Conservation (phyloP, 2,113 vertebrate species). For the Rhinolophus sinicus region DNA sequence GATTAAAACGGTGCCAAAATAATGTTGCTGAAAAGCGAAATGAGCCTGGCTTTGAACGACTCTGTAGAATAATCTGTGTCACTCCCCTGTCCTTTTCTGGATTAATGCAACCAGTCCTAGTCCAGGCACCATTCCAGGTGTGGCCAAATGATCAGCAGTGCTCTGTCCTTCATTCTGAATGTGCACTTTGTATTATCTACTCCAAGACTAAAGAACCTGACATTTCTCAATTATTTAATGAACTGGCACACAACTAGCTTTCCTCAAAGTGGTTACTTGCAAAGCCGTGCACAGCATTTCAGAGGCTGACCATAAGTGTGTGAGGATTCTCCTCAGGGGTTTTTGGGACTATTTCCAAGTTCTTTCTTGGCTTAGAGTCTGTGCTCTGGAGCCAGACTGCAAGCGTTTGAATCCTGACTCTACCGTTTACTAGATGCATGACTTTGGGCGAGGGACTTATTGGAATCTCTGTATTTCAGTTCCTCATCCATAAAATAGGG, state of each 20-base stretch:
- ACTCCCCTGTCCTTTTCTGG: not conserved
- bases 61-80: not conserved
- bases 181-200: not conserved
- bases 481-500: not conserved
- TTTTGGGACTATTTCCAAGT: not conserved
- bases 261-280: not conserved
- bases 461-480: not conserved
- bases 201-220: not conserved
- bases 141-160: too few relatives aligned
- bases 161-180: not conserved
- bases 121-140: not conserved
- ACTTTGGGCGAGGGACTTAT: not conserved
- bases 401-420: not conserved
- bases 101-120: not conserved
- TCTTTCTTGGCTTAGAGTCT: not conserved
- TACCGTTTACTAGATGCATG: not conserved
- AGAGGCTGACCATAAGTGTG: not conserved
- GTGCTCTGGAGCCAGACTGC: not conserved
- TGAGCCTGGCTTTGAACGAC: not conserved
- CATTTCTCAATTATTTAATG: not conserved
- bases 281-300: not conserved
- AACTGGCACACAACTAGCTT: not conserved
- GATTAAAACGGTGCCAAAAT: not conserved
- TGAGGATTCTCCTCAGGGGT: not conserved
- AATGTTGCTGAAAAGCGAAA: not conserved